Evolutionary conservation across 2,113 vertebrate species (phyloP).

Genomic region (Mola mola): DNA sequence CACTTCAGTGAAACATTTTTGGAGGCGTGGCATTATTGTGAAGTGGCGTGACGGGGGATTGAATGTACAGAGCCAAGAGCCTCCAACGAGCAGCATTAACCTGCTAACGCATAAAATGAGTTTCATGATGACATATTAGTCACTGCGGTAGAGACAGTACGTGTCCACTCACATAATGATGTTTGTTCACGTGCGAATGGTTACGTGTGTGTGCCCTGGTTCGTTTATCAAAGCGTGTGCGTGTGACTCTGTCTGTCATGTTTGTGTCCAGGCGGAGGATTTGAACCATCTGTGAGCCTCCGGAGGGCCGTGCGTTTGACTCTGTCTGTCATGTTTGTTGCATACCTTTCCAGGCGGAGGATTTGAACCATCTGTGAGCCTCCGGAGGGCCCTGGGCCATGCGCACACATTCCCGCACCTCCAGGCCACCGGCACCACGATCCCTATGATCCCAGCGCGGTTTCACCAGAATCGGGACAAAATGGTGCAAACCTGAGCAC

Average conservation of each 20-base stretch:
- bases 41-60: too few relatives aligned
- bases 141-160: too few relatives aligned
- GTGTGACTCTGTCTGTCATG: not conserved
- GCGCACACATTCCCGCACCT: slow-evolving; percentile 17
- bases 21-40: too few relatives aligned
- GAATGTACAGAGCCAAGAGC: too few relatives aligned
- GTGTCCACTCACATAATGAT: slow-evolving; percentile 3
- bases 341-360: slow-evolving; percentile 34
- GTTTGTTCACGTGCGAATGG: slow-evolving; percentile 14
- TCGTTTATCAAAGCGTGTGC: not conserved
- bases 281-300: slow-evolving; percentile 53
- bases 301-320: not conserved
- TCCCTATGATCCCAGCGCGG: slow-evolving; percentile 54
- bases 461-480: slow-evolving; percentile 25
- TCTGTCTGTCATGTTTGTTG: slow-evolving; percentile 17
- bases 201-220: not conserved
- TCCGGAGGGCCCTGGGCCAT: too few relatives aligned
- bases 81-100: too few relatives aligned
- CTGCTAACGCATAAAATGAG: slow-evolving; percentile 19
- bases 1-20: too few relatives aligned
- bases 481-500: slow-evolving; percentile 24
- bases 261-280: slow-evolving; percentile 23
- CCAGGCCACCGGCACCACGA: slow-evolving; percentile 12
- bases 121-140: slow-evolving; percentile 22
- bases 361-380: slow-evolving; percentile 59